Conservation (phyloP, 2,888 invertebrate species). For the Gryllus longicercus region DNA sequence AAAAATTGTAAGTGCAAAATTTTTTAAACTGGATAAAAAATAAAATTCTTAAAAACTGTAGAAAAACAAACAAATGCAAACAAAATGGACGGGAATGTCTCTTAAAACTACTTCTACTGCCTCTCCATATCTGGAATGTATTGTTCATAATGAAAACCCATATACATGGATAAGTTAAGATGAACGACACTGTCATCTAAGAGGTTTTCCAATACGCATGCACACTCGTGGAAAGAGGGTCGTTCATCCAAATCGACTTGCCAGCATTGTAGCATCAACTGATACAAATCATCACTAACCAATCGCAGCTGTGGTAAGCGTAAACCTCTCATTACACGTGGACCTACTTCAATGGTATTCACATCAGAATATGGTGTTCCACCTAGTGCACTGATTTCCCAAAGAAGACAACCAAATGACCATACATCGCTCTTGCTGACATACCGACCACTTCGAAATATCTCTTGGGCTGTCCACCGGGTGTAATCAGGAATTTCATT, state of each 20-base stretch:
- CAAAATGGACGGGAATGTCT: background rate
- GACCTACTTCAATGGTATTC: constrained; percentile 62
- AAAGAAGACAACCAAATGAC: constrained; percentile 77
- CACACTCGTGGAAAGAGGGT: constrained; percentile 60
- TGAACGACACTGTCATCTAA: constrained; percentile 31
- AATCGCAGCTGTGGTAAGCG: constrained; percentile 71
- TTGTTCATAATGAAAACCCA: constrained; percentile 34
- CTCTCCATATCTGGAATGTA: constrained; percentile 31
- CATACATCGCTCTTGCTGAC: constrained; percentile 75
- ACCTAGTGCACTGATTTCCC: constrained; percentile 75
- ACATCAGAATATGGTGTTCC: constrained; percentile 74
- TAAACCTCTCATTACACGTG: constrained; percentile 65
- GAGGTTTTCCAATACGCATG: constrained; percentile 31
- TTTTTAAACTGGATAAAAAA: background rate
- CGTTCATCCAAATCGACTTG: constrained; percentile 76
- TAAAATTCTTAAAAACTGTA: background rate
- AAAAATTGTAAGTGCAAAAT: background rate
- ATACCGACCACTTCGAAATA: constrained; percentile 62
- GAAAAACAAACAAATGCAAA: background rate
- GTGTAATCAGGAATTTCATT: constrained; percentile 65
- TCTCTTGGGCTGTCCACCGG: constrained; percentile 77
- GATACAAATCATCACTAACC: constrained; percentile 74
- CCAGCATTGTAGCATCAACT: constrained; percentile 81
- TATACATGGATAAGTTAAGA: constrained; percentile 31
- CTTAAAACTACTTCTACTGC: background rate